Evolutionary conservation across 2,888 invertebrate genomes (phyloP).

Genomic region (Mythimna lalbum): DNA sequence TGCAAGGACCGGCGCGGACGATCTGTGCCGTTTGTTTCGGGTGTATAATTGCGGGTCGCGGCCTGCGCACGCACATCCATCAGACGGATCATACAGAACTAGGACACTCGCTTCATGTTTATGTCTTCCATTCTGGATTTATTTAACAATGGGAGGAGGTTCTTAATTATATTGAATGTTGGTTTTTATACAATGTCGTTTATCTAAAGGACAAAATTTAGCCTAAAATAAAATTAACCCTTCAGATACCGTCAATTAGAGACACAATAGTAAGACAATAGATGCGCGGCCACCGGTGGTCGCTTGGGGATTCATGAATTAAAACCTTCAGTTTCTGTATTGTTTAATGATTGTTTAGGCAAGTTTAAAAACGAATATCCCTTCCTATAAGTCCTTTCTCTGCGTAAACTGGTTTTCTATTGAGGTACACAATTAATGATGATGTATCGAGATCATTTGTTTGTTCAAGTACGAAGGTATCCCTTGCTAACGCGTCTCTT

Average conservation of each 20-base stretch:
- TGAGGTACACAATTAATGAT: slow-evolving; percentile 14
- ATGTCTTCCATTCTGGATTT: slow-evolving; percentile 20
- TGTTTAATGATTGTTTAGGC: no score
- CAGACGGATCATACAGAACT: slow-evolving; percentile 56
- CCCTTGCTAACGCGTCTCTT: slow-evolving; percentile 79
- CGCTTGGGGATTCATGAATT: no score
- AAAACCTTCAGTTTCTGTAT: not conserved
- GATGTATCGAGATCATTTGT: slow-evolving; percentile 27
- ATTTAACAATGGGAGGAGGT: no score
- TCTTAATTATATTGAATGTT: no score
- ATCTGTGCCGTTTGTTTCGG: slow-evolving; percentile 86
- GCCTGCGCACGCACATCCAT: slow-evolving; percentile 80
- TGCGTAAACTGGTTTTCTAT: slow-evolving; percentile 8
- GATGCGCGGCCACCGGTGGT: no score
- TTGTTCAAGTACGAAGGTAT: slow-evolving; percentile 50
- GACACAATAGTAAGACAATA: no score
- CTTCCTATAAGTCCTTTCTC: not conserved
- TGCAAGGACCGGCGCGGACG: slow-evolving; percentile 71
- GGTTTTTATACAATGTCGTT: slow-evolving; percentile 4
- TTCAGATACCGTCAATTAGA: no score
- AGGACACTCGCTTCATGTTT: slow-evolving; percentile 36
- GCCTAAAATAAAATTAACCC: not conserved
- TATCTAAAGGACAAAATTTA: slow-evolving; percentile 18
- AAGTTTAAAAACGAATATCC: not conserved
- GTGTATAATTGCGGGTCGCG: slow-evolving; percentile 86